Conservation (phyloP, 35 echinoderm and acorn worm species). For the Patiria miniata region DNA sequence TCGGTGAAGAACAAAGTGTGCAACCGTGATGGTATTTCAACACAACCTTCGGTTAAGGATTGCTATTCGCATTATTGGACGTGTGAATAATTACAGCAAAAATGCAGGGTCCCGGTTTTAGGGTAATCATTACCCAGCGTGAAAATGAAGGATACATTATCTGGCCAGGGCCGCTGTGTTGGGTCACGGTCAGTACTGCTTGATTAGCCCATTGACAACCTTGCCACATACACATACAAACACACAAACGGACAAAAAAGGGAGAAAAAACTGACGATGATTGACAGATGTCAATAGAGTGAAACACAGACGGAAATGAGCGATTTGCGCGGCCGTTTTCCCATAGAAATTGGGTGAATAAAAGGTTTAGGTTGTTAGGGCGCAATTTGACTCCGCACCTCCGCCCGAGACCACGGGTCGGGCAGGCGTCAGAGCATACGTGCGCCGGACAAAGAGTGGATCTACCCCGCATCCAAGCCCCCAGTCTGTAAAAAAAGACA, state of each 20-base stretch:
- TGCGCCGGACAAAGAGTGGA: conserved; percentile 16
- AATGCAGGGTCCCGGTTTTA: too few species aligned
- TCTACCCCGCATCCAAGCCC: not conserved
- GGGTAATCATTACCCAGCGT: too few species aligned
- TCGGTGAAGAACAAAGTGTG: too few species aligned
- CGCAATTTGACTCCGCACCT: conserved; percentile 24
- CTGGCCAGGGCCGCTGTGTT: not conserved
- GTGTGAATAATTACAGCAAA: too few species aligned
- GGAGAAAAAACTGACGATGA: conserved; percentile 1
- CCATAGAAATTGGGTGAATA: conserved; percentile 26
- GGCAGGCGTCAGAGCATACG: conserved; percentile 17
- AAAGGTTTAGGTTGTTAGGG: conserved; percentile 21
- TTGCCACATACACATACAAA: not conserved
- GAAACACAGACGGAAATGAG: conserved; percentile 30
- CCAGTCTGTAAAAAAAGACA: not conserved
- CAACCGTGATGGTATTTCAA: too few species aligned
- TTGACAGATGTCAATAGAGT: conserved; percentile 15
- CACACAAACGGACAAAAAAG: too few species aligned
- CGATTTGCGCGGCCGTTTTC: conserved; percentile 20
- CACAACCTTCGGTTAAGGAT: too few species aligned
- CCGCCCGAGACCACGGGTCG: conserved; percentile 5
- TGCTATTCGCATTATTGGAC: too few species aligned
- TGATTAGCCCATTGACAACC: not conserved
- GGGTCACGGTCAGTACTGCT: not conserved
- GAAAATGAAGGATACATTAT: not conserved